Evolutionary conservation across 2,113 vertebrate genomes (phyloP), one percentile per base, ranked within the genome.

Genomic region (Cranoglanis bouderius): DNA sequence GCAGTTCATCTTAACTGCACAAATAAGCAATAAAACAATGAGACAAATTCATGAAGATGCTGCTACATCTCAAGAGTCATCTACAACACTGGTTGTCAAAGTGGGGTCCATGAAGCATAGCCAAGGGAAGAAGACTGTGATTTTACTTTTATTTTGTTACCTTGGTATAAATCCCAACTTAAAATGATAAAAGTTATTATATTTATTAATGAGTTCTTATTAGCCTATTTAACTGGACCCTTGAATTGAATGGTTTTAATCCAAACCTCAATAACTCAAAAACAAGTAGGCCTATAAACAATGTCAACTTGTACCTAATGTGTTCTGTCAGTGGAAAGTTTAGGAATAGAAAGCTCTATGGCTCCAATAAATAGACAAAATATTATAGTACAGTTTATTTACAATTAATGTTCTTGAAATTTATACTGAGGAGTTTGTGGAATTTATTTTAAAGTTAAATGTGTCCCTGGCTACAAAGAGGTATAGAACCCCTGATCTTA

Each of bases 1-100:
- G 12, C 19, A 59, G 57, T 38, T 59, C 1, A 38, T 38, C 29
- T 38, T 57, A 55, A 32, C n/a, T 55, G n/a, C 1, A 32, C 80
- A 38, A 35, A 55, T 82, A 61, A 40, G n/a, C 38, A 43, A 40
- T 61, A 59, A 61, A 83, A 82, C 53, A 82, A 26, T 82, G 89
- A 84, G 43, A 49, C 77, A 21, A 6, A 38, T 90, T 88, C 59
- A 46, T 32, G 4, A 12, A 55, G 19, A 82, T 74, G 67, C 49
- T 2, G 29, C 14, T 16, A 51, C 29, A 32, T 26, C 24, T 80
- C 53, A 80, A 80, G 49, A 19, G 3, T 81, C 2, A 19, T 53
- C 18, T 32, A 55, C 8, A 46, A 49, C 40, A 49, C 21, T 29
- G 12, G 13, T 7, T 78, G 43, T 49, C 75, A 51, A 59, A 55